phyloP scores from a whole-genome alignment of 2,797 vertebrate species.

The Tenualosa thibaudeaui region DNA sequence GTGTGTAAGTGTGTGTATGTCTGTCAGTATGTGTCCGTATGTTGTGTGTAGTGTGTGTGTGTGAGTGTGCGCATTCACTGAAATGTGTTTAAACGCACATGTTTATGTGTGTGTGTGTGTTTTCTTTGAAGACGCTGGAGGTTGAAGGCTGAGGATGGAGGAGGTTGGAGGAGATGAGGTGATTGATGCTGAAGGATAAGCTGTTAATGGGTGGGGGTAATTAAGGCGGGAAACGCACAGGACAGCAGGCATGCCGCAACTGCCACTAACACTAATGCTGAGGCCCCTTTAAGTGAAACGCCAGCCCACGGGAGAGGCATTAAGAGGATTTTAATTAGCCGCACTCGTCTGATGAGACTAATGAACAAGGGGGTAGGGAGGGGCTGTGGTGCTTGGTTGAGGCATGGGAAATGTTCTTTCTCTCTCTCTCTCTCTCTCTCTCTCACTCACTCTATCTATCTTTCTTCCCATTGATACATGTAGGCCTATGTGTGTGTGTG shows the following conservation, averaged over 20 bases:
- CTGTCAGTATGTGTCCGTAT: neutral
- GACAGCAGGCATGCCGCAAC: neutral
- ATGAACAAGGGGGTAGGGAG: neutral
- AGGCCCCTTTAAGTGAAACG: neutral
- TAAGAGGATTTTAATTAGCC: constrained; percentile 43
- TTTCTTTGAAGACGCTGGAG: neutral
- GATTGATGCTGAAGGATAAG: constrained; percentile 37
- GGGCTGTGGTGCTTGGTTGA: neutral
- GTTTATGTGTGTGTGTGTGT: neutral
- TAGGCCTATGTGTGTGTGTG: neutral
- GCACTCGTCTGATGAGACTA: constrained; percentile 32
- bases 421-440: neutral
- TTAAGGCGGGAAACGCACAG: constrained; percentile 41
- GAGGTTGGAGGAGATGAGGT: neutral
- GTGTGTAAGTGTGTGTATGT: neutral
- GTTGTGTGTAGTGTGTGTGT: neutral
- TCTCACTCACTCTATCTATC: neutral
- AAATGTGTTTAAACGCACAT: neutral
- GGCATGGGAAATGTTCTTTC: neutral
- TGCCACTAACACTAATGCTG: no score
- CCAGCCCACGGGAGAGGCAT: constrained; percentile 22
- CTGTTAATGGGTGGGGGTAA: constrained; percentile 43
- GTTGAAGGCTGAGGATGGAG: neutral
- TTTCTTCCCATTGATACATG: neutral
- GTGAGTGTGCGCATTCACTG: neutral